Evolutionary conservation across 2,113 vertebrate genomes (phyloP).

Genomic region (Fulica atra): DNA sequence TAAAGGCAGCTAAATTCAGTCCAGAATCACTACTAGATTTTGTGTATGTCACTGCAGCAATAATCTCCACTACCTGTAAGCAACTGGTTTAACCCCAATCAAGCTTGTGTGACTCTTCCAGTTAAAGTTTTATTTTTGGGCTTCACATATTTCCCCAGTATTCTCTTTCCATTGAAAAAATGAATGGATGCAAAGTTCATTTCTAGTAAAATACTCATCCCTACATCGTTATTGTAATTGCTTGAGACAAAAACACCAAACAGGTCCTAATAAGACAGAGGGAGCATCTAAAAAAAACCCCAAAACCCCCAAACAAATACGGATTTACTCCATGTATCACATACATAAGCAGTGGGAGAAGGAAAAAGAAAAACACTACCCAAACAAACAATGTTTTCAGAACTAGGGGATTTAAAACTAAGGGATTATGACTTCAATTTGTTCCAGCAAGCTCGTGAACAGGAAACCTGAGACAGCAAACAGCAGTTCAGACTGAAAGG

Average conservation of each 20-base stretch:
- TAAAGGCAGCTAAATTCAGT: neutral
- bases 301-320: neutral
- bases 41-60: neutral
- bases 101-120: neutral
- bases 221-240: neutral
- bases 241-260: neutral
- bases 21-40: neutral
- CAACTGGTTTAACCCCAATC: neutral
- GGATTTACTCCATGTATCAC: neutral
- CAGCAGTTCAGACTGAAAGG: neutral
- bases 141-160: neutral
- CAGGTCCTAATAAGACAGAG: neutral
- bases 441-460: neutral
- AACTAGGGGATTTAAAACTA: constrained; percentile 5
- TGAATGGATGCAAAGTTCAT: neutral
- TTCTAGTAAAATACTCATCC: neutral
- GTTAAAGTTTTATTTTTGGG: neutral
- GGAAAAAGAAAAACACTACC: too few relatives aligned
- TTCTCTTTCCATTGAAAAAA: neutral
- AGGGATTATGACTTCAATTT: neutral
- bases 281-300: neutral
- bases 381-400: neutral
- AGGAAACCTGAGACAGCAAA: neutral
- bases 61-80: neutral
- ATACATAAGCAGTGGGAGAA: neutral